Conservation (phyloP, 2,797 vertebrate species). For the Hephaestus fuliginosus region DNA sequence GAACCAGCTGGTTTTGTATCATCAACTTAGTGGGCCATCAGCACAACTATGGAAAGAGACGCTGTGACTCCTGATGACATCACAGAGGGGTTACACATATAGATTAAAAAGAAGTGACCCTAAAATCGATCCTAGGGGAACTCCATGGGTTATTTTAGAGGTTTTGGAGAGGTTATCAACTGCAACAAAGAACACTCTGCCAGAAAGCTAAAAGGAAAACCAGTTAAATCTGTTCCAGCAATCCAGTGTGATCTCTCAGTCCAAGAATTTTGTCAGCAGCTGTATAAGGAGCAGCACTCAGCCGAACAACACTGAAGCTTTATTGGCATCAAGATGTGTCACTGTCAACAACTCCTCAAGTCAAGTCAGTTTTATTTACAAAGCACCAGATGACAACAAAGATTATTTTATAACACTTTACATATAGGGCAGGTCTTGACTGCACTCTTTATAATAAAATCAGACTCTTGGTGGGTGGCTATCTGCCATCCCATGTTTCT, state of each 20-base stretch:
- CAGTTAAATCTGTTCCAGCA: too few relatives aligned
- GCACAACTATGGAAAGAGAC: constrained; percentile 2
- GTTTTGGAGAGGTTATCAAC: background rate
- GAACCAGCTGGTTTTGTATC: background rate
- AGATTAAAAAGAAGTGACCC: constrained; percentile 3
- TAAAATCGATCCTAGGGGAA: constrained; percentile 5
- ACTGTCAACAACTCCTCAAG: too few relatives aligned
- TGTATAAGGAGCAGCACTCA: too few relatives aligned
- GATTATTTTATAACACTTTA: too few relatives aligned
- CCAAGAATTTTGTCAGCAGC: background rate
- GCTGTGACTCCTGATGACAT: background rate
- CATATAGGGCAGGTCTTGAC: too few relatives aligned
- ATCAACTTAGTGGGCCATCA: background rate
- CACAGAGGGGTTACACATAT: background rate
- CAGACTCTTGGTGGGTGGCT: too few relatives aligned
- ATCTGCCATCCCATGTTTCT: too few relatives aligned
- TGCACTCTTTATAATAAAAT: too few relatives aligned
- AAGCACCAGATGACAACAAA: too few relatives aligned
- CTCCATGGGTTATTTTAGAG: background rate
- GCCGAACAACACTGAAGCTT: too few relatives aligned
- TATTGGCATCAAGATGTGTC: too few relatives aligned
- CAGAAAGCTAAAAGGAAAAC: background rate
- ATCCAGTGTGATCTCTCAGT: background rate
- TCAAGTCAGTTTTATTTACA: too few relatives aligned
- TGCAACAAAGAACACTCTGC: background rate